phyloP scores from a whole-genome alignment of 2,888 invertebrate species.

The Ligdia adustata region DNA sequence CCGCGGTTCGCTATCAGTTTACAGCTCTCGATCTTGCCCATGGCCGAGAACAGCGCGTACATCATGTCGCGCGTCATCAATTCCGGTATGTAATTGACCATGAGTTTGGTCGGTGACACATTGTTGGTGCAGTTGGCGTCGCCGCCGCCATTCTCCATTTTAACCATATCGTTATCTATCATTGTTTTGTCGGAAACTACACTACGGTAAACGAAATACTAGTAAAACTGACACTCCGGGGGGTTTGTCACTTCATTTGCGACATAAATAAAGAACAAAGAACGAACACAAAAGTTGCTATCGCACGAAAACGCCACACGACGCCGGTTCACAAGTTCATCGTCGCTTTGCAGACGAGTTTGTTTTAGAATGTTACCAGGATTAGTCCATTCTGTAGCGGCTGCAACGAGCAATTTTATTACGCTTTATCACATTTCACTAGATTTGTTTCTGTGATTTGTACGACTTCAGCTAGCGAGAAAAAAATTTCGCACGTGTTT shows the following conservation, averaged over 20 bases:
- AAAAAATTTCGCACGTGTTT: slow-evolving; percentile 52
- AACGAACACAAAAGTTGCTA: slow-evolving; percentile 73
- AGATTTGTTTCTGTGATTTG: slow-evolving; percentile 28
- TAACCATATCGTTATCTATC: slow-evolving; percentile 68
- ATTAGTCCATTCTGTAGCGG: slow-evolving; percentile 48
- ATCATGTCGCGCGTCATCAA: slow-evolving; percentile 83
- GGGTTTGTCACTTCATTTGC: slow-evolving; percentile 77
- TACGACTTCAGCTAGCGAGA: slow-evolving; percentile 20
- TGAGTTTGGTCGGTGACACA: slow-evolving; percentile 84
- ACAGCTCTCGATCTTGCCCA: slow-evolving; percentile 82
- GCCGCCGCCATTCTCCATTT: slow-evolving; percentile 82
- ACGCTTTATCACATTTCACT: slow-evolving; percentile 41
- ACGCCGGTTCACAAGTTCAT: slow-evolving; percentile 83
- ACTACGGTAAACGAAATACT: slow-evolving; percentile 76
- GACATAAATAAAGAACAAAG: slow-evolving; percentile 73
- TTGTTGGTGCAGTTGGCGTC: slow-evolving; percentile 76
- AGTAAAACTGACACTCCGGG: slow-evolving; percentile 68
- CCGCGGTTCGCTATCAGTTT: slow-evolving; percentile 80
- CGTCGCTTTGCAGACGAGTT: slow-evolving; percentile 66
- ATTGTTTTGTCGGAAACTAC: slow-evolving; percentile 75
- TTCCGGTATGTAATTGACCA: slow-evolving; percentile 83
- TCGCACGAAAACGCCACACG: slow-evolving; percentile 76
- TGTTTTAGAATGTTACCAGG: slow-evolving; percentile 81
- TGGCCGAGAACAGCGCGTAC: slow-evolving; percentile 81
- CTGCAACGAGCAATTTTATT: slow-evolving; percentile 34